These are phyloP conservation scores for Arion vulgaris DNA, from an alignment of 1,140 invertebrate genomes.

Conservation along the genomic window DNA sequence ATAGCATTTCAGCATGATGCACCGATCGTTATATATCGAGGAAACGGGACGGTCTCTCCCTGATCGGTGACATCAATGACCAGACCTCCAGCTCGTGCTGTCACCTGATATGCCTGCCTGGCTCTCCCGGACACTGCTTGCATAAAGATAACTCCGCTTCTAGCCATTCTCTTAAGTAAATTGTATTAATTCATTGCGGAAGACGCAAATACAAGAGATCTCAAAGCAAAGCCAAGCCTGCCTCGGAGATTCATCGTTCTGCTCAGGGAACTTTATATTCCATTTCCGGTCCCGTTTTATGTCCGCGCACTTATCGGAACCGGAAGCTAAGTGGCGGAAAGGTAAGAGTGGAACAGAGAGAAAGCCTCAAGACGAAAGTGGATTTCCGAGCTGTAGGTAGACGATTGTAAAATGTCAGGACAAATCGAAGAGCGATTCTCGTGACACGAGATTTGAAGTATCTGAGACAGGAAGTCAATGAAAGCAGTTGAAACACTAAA, in stretches of 20 bases:
- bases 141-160: background rate
- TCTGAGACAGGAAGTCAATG: background rate
- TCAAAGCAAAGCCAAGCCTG: background rate
- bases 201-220: conserved; percentile 32
- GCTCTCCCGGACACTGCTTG: background rate
- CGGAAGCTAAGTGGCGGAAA: conserved; percentile 18
- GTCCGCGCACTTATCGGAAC: conserved; percentile 12
- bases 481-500: background rate
- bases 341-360: background rate
- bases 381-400: background rate
- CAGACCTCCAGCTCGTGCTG: background rate
- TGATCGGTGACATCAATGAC: conserved; percentile 2
- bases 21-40: conserved; percentile 4
- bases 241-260: background rate
- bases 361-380: conserved; percentile 16
- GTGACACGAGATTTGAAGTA: background rate
- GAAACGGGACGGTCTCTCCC: background rate
- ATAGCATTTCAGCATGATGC: background rate
- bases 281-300: conserved; percentile 32
- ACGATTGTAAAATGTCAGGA: background rate
- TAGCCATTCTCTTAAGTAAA: conserved; percentile 25
- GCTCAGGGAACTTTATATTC: conserved; percentile 34
- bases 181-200: conserved; percentile 31
- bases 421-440: conserved; percentile 1
- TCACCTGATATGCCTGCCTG: background rate